These are phyloP conservation scores for Rugalucina vietnamica DNA, from an alignment of 2,888 invertebrate species.

Conservation along the genomic window DNA sequence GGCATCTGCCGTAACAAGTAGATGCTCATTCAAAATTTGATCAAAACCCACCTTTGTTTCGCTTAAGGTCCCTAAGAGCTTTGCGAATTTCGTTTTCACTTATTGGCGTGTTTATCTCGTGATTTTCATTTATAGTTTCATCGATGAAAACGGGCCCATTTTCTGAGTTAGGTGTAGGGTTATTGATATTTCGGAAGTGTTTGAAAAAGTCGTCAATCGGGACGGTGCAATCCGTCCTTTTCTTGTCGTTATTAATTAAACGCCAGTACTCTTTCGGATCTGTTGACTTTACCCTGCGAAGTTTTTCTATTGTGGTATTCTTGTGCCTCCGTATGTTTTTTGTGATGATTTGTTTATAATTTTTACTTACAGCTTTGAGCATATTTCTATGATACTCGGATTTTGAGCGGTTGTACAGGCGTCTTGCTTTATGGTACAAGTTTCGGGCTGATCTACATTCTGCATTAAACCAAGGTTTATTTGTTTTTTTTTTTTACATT, in stretches of 20 bases:
- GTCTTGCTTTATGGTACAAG: not conserved
- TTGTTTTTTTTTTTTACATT: not conserved
- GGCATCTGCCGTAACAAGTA: not conserved
- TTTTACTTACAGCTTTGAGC: not conserved
- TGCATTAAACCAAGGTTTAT: constrained; percentile 17
- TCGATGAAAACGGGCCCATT: not conserved
- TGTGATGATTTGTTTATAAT: not conserved
- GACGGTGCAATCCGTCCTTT: not conserved
- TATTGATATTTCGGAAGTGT: not conserved
- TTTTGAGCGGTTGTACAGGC: not conserved
- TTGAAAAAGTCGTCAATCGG: not conserved
- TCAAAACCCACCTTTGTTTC: not conserved
- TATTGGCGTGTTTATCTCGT: not conserved
- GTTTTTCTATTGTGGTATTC: not conserved
- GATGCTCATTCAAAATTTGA: not conserved
- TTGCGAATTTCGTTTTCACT: not conserved
- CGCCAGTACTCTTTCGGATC: not conserved
- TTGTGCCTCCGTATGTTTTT: not conserved
- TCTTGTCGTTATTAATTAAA: not conserved
- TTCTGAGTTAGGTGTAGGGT: not conserved
- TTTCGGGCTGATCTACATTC: not conserved
- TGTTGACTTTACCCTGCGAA: not conserved
- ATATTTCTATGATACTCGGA: not conserved
- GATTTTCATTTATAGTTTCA: not conserved
- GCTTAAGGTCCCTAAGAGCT: not conserved